These are phyloP conservation scores for Ichneumoninae sp. DNA, from an alignment of 2,888 invertebrate species.

Conservation along the genomic window DNA sequence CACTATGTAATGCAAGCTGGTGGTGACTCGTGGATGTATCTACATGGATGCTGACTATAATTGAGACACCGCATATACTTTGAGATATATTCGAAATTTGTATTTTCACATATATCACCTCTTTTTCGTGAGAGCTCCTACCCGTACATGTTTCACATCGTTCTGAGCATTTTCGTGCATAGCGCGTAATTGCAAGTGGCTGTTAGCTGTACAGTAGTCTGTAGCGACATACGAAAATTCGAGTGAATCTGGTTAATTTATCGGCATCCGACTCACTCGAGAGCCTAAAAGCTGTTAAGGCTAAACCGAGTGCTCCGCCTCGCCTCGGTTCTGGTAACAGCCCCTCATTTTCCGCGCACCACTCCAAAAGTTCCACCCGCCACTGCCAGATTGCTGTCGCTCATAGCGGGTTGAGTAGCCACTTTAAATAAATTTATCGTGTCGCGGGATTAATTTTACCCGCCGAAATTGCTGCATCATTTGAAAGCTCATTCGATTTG, in stretches of 20 bases:
- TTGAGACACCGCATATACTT: not conserved
- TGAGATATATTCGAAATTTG: not conserved
- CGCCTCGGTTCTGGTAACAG: not conserved
- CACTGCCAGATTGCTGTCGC: not conserved
- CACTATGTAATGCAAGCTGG: not conserved
- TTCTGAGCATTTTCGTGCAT: not conserved
- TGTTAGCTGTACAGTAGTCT: not conserved
- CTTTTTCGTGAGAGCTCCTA: too few relatives aligned
- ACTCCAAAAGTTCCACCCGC: not conserved
- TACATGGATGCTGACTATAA: not conserved
- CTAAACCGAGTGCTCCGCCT: not conserved
- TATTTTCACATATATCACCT: too few relatives aligned
- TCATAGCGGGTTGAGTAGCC: not conserved
- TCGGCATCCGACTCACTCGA: not conserved
- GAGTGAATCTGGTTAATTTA: too few relatives aligned
- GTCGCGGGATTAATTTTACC: not conserved
- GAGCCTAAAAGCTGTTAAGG: not conserved
- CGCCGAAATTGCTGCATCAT: slow-evolving; percentile 1
- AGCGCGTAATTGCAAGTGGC: not conserved
- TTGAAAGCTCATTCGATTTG: slow-evolving; percentile 1
- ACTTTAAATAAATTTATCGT: not conserved
- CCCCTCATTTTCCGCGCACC: not conserved
- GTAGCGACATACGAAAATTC: not conserved
- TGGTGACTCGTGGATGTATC: not conserved
- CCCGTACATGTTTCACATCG: not conserved